Base-by-base conservation (phyloP, 1,140 invertebrate genomes). In the Pteromalus puparum region DNA sequence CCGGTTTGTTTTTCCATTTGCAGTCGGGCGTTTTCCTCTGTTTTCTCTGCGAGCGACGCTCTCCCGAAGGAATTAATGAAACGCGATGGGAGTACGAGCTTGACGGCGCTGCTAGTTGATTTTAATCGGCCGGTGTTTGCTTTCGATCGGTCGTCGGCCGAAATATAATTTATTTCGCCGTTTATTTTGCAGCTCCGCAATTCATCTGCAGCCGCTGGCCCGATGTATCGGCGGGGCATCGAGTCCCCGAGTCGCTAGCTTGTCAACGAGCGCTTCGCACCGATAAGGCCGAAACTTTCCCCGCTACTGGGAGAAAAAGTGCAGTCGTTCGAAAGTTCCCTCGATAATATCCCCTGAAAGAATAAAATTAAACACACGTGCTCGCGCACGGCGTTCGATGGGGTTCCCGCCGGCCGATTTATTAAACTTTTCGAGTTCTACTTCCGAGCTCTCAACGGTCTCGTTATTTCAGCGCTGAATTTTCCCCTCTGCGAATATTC, bases 341-440 rank as follows among this genome's bases (percentile, higher is more conserved):
- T 21, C 42, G 42, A 30, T 30, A 74, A 21, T 28, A 72, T 26
- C 46, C 21, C 12, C 15, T 3, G 7, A 9, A 28, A 79, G 77
- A 75, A 79, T 70, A 42, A 78, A 80, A 81, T 80, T 81, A 80
- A 75, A 76, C 82, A 26, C 9, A 46, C 24, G 61, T n/a, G n/a
- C n/a, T n/a, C 30, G 30, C 30, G 30, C 48, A 12, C 13, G 26
- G 21, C 21, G 68, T 3, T 38, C n/a, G 30, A 18, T n/a, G 73
- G n/a, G 24, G 65, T 65, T 65, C 7, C 9, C 28, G 18, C 21
- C 18, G 6, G 21, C 9, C 34, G 42, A 72, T 28, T 84, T 84
- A 84, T 78, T 84, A 74, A 79, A 79, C 46, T 79, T 84, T 83
- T 84, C 76, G 13, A 65, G 28, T 68, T 46, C 15, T 46, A 26